Percentiles rank a stretch among this genome's conserved stretches.
These are phyloP conservation scores for Andrena fulva DNA, from an alignment of 2,888 invertebrate genomes.

Conservation along the genomic window DNA sequence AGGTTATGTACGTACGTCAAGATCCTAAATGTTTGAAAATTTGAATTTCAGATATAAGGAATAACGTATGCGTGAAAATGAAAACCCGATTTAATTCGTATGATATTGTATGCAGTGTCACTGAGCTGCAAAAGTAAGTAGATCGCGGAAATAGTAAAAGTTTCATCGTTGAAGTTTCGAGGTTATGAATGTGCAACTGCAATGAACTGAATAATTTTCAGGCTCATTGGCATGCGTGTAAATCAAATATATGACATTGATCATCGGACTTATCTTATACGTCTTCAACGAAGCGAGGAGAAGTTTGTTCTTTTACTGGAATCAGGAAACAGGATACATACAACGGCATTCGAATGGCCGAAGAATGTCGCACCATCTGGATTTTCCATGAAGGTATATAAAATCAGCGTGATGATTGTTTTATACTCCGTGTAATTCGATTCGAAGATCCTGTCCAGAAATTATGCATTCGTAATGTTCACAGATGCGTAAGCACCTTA, in stretches of 20 bases:
- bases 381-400: constrained; percentile 97
- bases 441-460: neutral
- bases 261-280: constrained; percentile 97
- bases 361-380: constrained; percentile 98
- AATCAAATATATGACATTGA: constrained; percentile 99
- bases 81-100: constrained; percentile 97
- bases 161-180: neutral
- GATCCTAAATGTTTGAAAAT: constrained; percentile 1
- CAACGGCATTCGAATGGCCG: constrained; percentile 99
- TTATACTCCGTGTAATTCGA: neutral
- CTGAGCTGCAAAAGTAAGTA: constrained; percentile 93
- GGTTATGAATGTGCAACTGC: constrained; percentile 45
- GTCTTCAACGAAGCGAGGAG: constrained; percentile 93
- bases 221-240: constrained; percentile 95
- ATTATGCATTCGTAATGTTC: constrained; percentile 46
- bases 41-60: constrained; percentile 42
- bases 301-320: constrained; percentile 96
- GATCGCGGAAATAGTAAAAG: constrained; percentile 13
- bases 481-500: constrained; percentile 97
- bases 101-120: constrained; percentile 95
- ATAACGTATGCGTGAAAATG: constrained; percentile 87
- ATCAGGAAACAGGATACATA: constrained; percentile 97
- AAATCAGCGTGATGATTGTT: neutral
- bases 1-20: constrained; percentile 7
- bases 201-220: constrained; percentile 77